Evolutionary conservation across 2,888 invertebrate genomes (phyloP).

Genomic region (Cordylochernes scorpioides): DNA sequence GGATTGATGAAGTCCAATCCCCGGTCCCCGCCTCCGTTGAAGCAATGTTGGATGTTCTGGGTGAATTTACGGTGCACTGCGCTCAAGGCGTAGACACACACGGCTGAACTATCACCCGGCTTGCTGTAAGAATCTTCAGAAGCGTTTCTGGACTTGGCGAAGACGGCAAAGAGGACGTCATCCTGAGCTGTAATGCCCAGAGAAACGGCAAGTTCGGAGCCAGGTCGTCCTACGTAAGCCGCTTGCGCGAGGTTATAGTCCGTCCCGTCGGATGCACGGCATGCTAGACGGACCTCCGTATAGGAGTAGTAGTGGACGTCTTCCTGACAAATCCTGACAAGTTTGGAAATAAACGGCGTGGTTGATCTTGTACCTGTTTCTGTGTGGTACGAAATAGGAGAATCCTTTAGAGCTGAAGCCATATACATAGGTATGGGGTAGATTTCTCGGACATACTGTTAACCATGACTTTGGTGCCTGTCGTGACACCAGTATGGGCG

Average conservation of each 20-base stretch:
- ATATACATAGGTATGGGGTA: constrained; percentile 79
- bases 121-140: constrained; percentile 18
- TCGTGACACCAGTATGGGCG: constrained; percentile 64
- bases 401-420: constrained; percentile 86
- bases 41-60: constrained; percentile 85
- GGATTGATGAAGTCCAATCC: constrained; percentile 86
- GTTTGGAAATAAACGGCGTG: constrained; percentile 61
- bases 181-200: constrained; percentile 72
- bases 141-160: constrained; percentile 45
- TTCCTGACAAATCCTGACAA: constrained; percentile 81
- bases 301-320: constrained; percentile 90
- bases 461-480: constrained; percentile 68
- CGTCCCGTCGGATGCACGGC: constrained; percentile 39
- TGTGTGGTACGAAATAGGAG: constrained; percentile 88
- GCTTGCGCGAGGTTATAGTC: constrained; percentile 79
- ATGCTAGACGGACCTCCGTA: constrained; percentile 89
- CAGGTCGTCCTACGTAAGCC: constrained; percentile 77
- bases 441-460: constrained; percentile 63
- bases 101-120: constrained; percentile 39
- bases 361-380: constrained; percentile 40
- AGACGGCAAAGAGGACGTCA: constrained; percentile 82
- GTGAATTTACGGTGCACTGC: constrained; percentile 73
- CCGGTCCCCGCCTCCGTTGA: constrained; percentile 58
- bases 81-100: constrained; percentile 81
- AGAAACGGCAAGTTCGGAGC: constrained; percentile 63